Evolutionary conservation across 37 sponge, comb jelly and placozoan species (phyloP).

Genomic region (Axinella damicornis): DNA sequence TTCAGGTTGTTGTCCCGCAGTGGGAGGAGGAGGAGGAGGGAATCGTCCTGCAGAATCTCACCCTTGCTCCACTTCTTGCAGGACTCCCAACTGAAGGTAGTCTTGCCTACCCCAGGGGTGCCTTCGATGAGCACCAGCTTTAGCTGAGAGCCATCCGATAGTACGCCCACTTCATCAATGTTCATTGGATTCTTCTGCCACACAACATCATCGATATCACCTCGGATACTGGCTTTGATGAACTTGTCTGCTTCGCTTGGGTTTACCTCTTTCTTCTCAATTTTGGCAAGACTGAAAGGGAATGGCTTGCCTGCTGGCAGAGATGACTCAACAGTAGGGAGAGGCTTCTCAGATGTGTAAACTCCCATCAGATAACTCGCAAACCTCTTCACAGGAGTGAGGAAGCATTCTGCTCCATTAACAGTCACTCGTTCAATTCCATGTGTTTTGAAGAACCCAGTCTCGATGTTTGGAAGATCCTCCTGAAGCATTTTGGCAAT

Average conservation of each 20-base stretch:
- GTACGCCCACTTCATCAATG: background rate
- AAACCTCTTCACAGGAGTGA: background rate
- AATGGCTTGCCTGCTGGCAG: background rate
- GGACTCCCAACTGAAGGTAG: constrained; percentile 29
- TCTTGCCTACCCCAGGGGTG: constrained; percentile 34
- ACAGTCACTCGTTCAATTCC: background rate
- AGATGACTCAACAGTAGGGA: background rate
- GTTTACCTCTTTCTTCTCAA: background rate
- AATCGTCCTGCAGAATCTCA: constrained; percentile 30
- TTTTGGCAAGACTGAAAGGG: constrained; percentile 8
- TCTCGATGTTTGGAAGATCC: background rate
- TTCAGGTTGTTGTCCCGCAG: constrained; percentile 18
- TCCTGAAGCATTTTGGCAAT: background rate
- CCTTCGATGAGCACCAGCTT: constrained; percentile 25
- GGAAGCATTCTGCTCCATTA: background rate
- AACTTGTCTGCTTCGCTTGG: background rate
- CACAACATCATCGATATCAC: constrained; percentile 12
- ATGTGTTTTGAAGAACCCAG: background rate
- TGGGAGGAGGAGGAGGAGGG: constrained; percentile 22
- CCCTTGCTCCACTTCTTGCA: constrained; percentile 23
- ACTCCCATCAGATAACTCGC: background rate
- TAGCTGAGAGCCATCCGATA: background rate
- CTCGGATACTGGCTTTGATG: too few relatives aligned
- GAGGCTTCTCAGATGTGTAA: background rate
- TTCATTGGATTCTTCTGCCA: constrained; percentile 12